Evolutionary conservation across 2,797 vertebrate genomes (phyloP).

Genomic region (Aulostomus chinensis): DNA sequence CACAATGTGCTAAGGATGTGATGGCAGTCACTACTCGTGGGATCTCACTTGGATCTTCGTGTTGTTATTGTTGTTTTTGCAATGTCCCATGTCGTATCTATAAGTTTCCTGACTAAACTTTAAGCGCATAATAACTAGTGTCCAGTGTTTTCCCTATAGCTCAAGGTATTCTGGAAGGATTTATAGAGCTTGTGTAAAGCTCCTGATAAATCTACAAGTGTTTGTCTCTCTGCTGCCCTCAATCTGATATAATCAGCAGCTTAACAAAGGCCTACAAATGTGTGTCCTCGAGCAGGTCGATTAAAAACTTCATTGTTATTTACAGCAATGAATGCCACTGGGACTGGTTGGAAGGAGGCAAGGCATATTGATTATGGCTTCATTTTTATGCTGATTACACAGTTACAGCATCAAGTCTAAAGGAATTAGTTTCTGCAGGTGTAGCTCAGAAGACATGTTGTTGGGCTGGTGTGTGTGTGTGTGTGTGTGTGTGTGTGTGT

Average conservation of each 20-base stretch:
- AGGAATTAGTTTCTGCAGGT: conserved; percentile 1
- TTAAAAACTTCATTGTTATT: conserved; percentile 43
- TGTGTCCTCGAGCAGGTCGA: conserved; percentile 29
- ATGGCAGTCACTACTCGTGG: no score
- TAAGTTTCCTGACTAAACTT: no score
- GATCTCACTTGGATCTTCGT: no score
- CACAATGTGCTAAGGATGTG: no score
- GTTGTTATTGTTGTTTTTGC: no score
- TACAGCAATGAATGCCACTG: conserved; percentile 31
- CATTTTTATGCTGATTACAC: conserved; percentile 28
- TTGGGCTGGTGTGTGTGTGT: not conserved
- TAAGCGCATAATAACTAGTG: no score
- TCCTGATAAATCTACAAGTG: conserved; percentile 17
- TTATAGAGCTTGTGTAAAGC: no score
- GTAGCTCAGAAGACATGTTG: conserved; percentile 1
- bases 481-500: no score
- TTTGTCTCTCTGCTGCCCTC: conserved; percentile 8
- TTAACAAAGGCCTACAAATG: conserved; percentile 41
- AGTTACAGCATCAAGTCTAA: conserved; percentile 24
- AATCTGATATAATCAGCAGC: conserved; percentile 30
- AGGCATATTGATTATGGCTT: conserved; percentile 48
- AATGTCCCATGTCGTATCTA: no score
- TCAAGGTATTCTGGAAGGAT: no score
- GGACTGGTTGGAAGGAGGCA: conserved; percentile 7
- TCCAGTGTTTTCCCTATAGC: no score